Evolutionary conservation across 2,888 invertebrate species (phyloP), one percentile per base, ranked within the genome.

Genomic region (Ephialtes manifestator): DNA sequence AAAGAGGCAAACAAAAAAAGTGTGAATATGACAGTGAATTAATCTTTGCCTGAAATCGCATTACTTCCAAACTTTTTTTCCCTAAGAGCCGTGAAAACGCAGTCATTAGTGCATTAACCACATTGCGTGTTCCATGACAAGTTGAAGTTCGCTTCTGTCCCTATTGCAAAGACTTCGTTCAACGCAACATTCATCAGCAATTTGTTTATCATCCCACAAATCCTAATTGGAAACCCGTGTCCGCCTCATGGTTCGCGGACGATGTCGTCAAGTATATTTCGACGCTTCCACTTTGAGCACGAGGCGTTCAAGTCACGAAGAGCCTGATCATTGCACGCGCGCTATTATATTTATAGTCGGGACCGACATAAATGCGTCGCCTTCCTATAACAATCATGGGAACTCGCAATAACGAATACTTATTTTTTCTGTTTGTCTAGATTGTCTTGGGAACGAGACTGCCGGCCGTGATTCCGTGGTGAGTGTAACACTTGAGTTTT

Each of bases 381-480:
- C 18, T 28, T 46, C n/a, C 18, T 11, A 28, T 60, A 48, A 63
- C 74, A 48, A 35, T 13, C 31, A 60, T 39, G 39, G 15, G 46
- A 51, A 71, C 46, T 20, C 35, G 10, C 51, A 43, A 76, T 79
- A 75, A 84, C 79, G 76, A 71, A 81, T 84, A 68, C 53, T 81
- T 51, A 81, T 81, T 76, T 53, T 28, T 71, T 7, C 28, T 51
- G 31, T 68, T 81, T 80, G 58, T 81, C 67, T 83, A 86, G 84
- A 86, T 84, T 84, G 53, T 74, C 55, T 46, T 77, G 86, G 51
- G 80, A 86, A 84, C 65, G 58, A 67, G 35, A 65, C 35, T 39
- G 20, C 31, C 39, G n/a, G 18, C 67, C 43, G 24, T 68, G 58
- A 70, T 63, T 24, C 18, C 24, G 60, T 65, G 72, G 86, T 86